Base-by-base conservation (phyloP, 2,113 vertebrate species). In the Ochotona princeps region DNA sequence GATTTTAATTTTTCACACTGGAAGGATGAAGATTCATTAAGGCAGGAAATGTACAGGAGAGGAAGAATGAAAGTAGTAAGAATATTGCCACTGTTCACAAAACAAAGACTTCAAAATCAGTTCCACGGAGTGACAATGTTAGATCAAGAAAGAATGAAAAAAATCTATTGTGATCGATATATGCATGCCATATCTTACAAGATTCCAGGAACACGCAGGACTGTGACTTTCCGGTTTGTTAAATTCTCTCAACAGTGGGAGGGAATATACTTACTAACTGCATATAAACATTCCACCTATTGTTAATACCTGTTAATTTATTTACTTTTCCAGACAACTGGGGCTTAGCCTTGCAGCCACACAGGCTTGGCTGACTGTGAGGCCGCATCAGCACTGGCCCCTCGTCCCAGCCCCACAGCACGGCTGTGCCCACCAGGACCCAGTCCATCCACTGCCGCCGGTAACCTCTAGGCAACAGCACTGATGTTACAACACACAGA, bases 1-100 rank as follows among this genome's bases (percentile, higher is more conserved):
- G 98, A 99, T 23, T 1, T 97, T 61, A 99, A 95, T 44, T 98
- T 98, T 94, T 99, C 98, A 44, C 96, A 97, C 99, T 99, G 97
- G 89, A 98, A 97, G 47, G 32, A 97, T 18, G 83, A 93, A 92
- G n/a, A 79, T 75, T 92, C 32, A 88, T 57, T 83, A 91, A 94
- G 2, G 21, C 9, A 87, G 25, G 80, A 93, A 90, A 78, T 30
- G 63, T 17, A 87, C 4, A 80, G 26, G 2, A 86, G 15, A 87
- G 28, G 25, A 91, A 87, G 44, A 94, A 75, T 0, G 80, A 60
- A 65, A 69, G 57, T 38, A 84, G 32, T 35, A 23, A 28, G 80
- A 92, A 92, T 79, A 57, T 1, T 85, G 38, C 47, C 28, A 79
- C 7, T 60, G 12, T 32, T 11, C 66, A 15, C 87, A 83, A 83